Percentiles rank a stretch among this genome's conserved stretches.
These are phyloP conservation scores for Ephydatia muelleri DNA, from an alignment of 37 sponge, comb jelly and placozoan genomes.

Conservation along the genomic window DNA sequence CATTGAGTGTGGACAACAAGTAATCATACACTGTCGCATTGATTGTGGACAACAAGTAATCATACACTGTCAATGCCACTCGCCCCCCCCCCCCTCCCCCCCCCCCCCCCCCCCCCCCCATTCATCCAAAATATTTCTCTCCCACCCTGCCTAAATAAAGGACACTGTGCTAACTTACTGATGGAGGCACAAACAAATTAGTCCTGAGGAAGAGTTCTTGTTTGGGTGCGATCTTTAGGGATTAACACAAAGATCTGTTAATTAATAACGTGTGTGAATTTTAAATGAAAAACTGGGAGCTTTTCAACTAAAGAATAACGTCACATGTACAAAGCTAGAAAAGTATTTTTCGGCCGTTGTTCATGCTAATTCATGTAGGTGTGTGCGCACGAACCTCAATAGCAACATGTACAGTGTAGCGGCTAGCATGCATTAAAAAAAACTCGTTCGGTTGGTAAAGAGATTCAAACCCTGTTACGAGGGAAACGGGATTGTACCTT, in stretches of 20 bases:
- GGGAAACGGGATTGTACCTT: neutral
- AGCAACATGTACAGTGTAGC: too few species aligned
- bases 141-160: too few species aligned
- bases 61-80: neutral
- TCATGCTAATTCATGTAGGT: too few species aligned
- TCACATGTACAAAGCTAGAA: too few species aligned
- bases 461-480: too few species aligned
- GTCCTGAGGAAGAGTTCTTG: constrained; percentile 48
- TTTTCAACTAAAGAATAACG: too few species aligned
- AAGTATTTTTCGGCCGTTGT: too few species aligned
- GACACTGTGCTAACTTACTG: constrained; percentile 9
- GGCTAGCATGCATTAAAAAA: too few species aligned
- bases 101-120: neutral
- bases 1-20: neutral
- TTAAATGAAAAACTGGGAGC: too few species aligned
- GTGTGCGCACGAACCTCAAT: too few species aligned
- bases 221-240: constrained; percentile 32
- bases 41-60: neutral
- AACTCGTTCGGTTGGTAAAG: too few species aligned
- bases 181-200: constrained; percentile 47
- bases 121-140: too few species aligned
- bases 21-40: neutral
- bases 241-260: constrained; percentile 4
- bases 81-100: neutral
- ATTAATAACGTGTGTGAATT: neutral